Evolutionary conservation across 2,113 vertebrate species (phyloP), one percentile per base, ranked within the genome.

Genomic region (Malurus melanocephalus): DNA sequence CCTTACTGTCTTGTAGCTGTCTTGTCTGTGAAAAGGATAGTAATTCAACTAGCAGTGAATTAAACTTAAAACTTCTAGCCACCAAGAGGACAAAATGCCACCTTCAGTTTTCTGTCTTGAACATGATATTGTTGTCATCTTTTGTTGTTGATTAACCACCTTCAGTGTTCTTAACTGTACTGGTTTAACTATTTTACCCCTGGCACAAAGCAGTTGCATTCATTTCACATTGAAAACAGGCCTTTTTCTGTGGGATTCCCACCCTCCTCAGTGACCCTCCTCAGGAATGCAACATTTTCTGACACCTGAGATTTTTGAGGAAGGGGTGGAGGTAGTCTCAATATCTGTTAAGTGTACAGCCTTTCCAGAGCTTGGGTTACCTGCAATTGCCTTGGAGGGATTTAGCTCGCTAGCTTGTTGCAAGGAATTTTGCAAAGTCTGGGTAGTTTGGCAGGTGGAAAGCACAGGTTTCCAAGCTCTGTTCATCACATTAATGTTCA

Each of bases 171-270:
- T 78, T 43, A 76, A 51, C 43, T 81, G 38, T 23, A 40, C 42
- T 86, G n/a, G 73, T 84, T 92, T 92, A 86, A 90, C 92, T 88
- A 81, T 81, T 95, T 49, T 81, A 40, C n/a, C 35, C 48, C 23
- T 88, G 55, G 32, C 55, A 59, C 55, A 87, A 69, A 91, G 45
- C 27, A 49, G 21, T 35, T 89, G 46, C 8, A 5, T 82, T 90
- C 5, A 40, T 85, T 87, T 85, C 4, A 22, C 9, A 7, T 49
- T 62, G 49, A 69, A 82, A 88, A 45, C 21, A 72, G 43, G 30
- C 38, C 9, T 80, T 61, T 79, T 52, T 30, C 26, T 83, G 6
- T 59, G 48, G 16, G 19, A 3, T 45, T 67, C n/a, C 60, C 45
- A 45, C 22, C 14, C 4, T 87, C 30, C 32, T 85, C 32, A 45